These are phyloP conservation scores for Ophioderma brevispina DNA, from an alignment of 35 echinoderm and acorn worm species.

Conservation along the genomic window DNA sequence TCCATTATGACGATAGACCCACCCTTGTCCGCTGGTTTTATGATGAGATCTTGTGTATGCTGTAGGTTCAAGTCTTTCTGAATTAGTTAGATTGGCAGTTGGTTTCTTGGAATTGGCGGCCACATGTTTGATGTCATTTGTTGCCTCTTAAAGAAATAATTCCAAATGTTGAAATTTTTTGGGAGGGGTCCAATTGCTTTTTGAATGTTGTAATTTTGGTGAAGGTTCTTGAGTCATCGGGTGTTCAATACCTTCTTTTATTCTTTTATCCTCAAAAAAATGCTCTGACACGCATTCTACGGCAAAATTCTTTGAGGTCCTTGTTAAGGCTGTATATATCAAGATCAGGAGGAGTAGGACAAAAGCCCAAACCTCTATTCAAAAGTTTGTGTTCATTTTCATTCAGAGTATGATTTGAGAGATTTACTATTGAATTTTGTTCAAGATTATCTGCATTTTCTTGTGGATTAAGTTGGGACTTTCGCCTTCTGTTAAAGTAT, in stretches of 20 bases:
- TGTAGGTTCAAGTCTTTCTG: neutral
- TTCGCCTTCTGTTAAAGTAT: too few relatives aligned
- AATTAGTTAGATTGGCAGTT: neutral
- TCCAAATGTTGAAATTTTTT: neutral
- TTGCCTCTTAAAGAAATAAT: neutral
- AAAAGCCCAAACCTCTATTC: neutral
- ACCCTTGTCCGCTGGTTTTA: constrained; percentile 30
- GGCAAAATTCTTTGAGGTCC: neutral
- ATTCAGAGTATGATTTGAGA: too few relatives aligned
- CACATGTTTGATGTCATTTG: neutral
- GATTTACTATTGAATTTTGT: too few relatives aligned
- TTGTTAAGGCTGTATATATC: neutral
- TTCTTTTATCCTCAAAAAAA: neutral
- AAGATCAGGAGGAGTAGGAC: neutral
- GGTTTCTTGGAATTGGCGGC: neutral
- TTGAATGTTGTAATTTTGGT: neutral
- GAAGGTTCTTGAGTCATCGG: neutral
- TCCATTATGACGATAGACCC: neutral
- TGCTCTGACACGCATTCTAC: neutral
- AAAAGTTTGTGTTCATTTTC: too few relatives aligned
- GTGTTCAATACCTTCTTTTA: neutral
- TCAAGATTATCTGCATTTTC: too few relatives aligned
- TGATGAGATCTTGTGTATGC: neutral
- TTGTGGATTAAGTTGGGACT: too few relatives aligned
- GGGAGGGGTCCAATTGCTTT: neutral